Evolutionary conservation across 92 coral and sea anemone genomes (phyloP), one percentile per base, ranked within the genome.

Genomic region (Virgularia gustaviana): DNA sequence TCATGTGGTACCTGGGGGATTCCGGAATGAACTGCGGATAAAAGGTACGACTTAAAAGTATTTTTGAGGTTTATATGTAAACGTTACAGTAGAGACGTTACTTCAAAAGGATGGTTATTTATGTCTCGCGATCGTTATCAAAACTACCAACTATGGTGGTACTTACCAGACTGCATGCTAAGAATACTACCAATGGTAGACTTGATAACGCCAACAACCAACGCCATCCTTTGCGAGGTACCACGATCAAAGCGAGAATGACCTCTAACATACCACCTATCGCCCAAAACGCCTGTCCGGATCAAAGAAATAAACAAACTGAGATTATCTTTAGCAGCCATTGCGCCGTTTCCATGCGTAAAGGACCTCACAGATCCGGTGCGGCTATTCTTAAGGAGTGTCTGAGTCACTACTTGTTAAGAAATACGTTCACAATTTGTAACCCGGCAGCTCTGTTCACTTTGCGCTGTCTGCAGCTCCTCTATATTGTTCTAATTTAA

Each of bases 161-260:
- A 10, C 84, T 81, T 49, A 91, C 95, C 86, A 77, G 75, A 11
- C 84, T 65, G 25, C 79, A 75, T n/a, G 73, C 33, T 10, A 90
- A 44, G 32, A 91, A 86, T 9, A 85, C 11, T 19, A 91, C 66
- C 22, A 91, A 73, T 29, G 97, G 97, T 16, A 83, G 49, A 8
- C 87, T 80, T 3, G 97, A 91, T 6, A 91, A 22, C 49, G 87
- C 80, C 49, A 91, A 82, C 37, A 91, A 63, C 97, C 97, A 91
- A 32, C 96, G 80, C 95, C 97, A 91, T 4, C 97, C 97, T 32
- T 85, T 67, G n/a, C 78, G 72, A 3, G 97, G 97, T 96, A 91
- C 89, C 60, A 89, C 96, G 34, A 87, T 81, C 20, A 91, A 73
- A 0, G 97, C 97, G 0, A 91, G 79, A 18, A 83, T 74, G 27